phyloP scores from a whole-genome alignment of 2,797 vertebrate genomes.

The Chelon labrosus region DNA sequence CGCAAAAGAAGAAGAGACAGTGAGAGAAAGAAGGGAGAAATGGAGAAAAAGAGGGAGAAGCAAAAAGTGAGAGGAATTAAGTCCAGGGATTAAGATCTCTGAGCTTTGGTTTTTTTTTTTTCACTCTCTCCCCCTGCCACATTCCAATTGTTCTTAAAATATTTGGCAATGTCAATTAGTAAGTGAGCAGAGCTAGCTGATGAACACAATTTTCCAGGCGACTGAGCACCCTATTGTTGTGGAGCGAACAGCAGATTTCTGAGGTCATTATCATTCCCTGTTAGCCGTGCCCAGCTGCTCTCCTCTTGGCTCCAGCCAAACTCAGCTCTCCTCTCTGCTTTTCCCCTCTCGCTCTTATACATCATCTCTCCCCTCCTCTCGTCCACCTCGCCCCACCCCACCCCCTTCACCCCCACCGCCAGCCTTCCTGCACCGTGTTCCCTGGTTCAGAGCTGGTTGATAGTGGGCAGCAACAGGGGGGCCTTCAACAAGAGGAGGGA shows the following conservation, averaged over 20 bases:
- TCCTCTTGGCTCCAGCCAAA: slow-evolving; percentile 98
- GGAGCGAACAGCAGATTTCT: slow-evolving; percentile 99
- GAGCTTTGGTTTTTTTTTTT: slow-evolving; percentile 83
- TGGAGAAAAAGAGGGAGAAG: neutral
- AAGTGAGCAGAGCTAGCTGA: slow-evolving; percentile 99
- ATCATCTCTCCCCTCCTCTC: slow-evolving; percentile 28
- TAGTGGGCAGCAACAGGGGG: slow-evolving; percentile 95
- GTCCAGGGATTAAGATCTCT: slow-evolving; percentile 98
- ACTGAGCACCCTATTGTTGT: slow-evolving; percentile 99
- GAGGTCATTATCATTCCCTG: slow-evolving; percentile 99
- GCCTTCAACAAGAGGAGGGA: slow-evolving; percentile 82
- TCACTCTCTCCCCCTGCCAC: slow-evolving; percentile 85
- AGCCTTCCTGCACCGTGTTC: slow-evolving; percentile 60
- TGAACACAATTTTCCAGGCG: slow-evolving; percentile 99
- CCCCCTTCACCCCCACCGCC: neutral
- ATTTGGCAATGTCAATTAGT: slow-evolving; percentile 99
- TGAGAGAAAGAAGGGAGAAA: slow-evolving; percentile 9
- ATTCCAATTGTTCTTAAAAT: slow-evolving; percentile 99
- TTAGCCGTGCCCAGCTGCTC: slow-evolving; percentile 99
- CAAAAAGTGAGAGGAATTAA: slow-evolving; percentile 83
- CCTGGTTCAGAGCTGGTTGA: slow-evolving; percentile 82
- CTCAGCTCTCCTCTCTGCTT: slow-evolving; percentile 79
- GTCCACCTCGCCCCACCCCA: neutral
- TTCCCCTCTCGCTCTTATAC: slow-evolving; percentile 19
- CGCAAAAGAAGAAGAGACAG: slow-evolving; percentile 50